Evolutionary conservation across 2,113 vertebrate species (phyloP).

Genomic region (Taurulus bubalis): DNA sequence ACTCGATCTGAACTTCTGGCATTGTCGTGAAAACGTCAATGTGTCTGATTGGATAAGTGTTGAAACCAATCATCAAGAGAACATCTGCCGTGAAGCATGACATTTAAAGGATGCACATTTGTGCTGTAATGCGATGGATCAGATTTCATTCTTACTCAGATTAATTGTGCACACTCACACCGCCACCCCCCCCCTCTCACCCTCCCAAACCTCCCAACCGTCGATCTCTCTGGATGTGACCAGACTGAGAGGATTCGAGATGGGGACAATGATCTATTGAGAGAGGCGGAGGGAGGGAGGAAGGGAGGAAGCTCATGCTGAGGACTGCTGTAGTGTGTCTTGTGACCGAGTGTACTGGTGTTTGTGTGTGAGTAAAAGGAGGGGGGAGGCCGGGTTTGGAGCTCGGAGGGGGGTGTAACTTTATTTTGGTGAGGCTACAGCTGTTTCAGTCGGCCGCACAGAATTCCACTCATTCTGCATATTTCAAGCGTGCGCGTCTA

Average conservation of each 20-base stretch:
- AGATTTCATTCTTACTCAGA: conserved; percentile 5
- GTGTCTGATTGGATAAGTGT: conserved; percentile 5
- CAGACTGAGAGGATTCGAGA: conserved; percentile 38
- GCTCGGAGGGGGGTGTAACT: conserved; percentile 11
- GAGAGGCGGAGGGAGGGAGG: conserved; percentile 9
- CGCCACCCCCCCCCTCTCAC: not conserved
- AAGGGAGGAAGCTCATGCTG: conserved; percentile 42
- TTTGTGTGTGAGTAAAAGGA: conserved; percentile 15
- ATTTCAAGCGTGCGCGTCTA: conserved; percentile 18
- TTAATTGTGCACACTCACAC: conserved; percentile 12
- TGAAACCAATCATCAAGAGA: not conserved
- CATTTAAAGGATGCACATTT: conserved; percentile 16
- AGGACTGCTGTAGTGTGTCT: conserved; percentile 40
- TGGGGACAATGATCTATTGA: conserved; percentile 68
- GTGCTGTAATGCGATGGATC: not conserved
- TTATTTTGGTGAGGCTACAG: conserved; percentile 64
- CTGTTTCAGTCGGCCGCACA: conserved; percentile 35
- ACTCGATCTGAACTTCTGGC: conserved; percentile 2
- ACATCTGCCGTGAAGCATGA: conserved; percentile 18
- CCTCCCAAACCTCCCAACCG: conserved; percentile 1
- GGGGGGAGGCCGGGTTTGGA: not conserved
- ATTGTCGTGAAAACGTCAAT: not conserved
- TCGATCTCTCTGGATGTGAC: conserved; percentile 52
- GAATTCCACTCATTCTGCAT: conserved; percentile 51
- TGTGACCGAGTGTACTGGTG: conserved; percentile 44